Evolutionary conservation across 2,113 vertebrate genomes (phyloP).

Genomic region (Phocoena sinus): DNA sequence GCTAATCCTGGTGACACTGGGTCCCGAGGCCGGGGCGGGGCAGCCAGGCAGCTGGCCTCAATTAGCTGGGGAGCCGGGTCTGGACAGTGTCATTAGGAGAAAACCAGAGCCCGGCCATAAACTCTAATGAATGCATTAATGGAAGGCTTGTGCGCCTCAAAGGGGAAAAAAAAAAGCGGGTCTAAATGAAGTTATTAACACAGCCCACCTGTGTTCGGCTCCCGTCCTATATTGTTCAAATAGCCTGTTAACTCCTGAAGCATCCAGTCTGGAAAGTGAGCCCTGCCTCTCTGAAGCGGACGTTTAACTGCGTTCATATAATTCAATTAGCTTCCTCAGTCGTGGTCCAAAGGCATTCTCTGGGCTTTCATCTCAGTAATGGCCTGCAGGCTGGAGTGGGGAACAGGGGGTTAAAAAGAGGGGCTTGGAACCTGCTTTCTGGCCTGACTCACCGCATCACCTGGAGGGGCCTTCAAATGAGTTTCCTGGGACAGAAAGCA

Average conservation of each 20-base stretch:
- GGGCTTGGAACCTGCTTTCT: constrained; percentile 51
- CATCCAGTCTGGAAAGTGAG: constrained; percentile 83
- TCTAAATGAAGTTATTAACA: constrained; percentile 92
- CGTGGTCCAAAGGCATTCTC: constrained; percentile 75
- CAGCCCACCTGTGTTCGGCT: constrained; percentile 86
- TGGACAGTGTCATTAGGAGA: constrained; percentile 87
- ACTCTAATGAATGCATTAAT: constrained; percentile 90
- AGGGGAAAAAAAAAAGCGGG: constrained; percentile 80
- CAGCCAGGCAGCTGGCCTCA: constrained; percentile 81
- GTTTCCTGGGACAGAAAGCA: not conserved
- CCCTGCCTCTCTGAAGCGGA: constrained; percentile 84
- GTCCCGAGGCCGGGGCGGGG: constrained; percentile 57
- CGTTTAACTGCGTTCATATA: constrained; percentile 85
- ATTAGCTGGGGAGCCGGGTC: constrained; percentile 82
- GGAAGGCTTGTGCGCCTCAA: constrained; percentile 85
- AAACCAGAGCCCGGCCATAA: constrained; percentile 84
- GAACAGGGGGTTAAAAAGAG: constrained; percentile 72
- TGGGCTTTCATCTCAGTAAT: constrained; percentile 83
- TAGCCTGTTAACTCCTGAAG: constrained; percentile 84
- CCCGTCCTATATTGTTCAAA: constrained; percentile 83
- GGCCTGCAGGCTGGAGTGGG: constrained; percentile 74
- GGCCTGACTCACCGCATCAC: constrained; percentile 29
- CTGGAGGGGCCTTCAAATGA: not conserved
- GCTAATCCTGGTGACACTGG: constrained; percentile 56
- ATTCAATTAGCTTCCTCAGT: constrained; percentile 85